Percentiles rank a stretch among this genome's conserved stretches.
Conservation (phyloP, 2,113 vertebrate genomes). For the Fregetta grallaria region DNA sequence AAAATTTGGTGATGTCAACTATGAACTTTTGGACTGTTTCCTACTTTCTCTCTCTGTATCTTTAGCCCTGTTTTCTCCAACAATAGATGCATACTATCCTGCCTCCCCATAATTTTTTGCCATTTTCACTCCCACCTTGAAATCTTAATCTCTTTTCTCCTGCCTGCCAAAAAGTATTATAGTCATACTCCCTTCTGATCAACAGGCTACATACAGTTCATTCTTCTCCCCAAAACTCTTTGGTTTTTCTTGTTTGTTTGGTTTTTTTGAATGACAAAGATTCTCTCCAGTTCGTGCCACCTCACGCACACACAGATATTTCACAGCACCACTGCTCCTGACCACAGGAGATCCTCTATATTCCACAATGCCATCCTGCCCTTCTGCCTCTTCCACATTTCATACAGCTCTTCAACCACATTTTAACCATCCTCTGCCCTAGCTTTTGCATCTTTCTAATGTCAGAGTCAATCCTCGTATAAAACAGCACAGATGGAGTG, state of each 20-base stretch:
- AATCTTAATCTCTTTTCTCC: neutral
- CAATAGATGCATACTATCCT: neutral
- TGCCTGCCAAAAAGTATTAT: neutral
- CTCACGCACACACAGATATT: neutral
- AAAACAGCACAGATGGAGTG: neutral
- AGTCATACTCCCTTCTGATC: neutral
- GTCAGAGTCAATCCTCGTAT: neutral
- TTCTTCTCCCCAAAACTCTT: neutral
- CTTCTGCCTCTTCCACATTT: neutral
- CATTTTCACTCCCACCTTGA: neutral
- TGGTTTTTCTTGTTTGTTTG: neutral
- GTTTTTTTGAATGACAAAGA: neutral
- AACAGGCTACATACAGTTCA: neutral
- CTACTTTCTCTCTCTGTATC: neutral
- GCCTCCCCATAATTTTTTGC: neutral
- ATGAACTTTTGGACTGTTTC: neutral
- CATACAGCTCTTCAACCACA: neutral
- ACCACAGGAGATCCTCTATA: neutral
- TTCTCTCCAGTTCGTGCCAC: neutral
- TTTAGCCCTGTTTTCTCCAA: neutral
- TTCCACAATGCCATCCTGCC: neutral
- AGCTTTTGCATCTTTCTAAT: neutral
- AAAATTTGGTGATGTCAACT: neutral
- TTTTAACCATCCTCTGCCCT: neutral
- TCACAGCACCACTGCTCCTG: neutral